Evolutionary conservation across 2,797 vertebrate genomes (phyloP).

Genomic region (Hippocampus kuda): DNA sequence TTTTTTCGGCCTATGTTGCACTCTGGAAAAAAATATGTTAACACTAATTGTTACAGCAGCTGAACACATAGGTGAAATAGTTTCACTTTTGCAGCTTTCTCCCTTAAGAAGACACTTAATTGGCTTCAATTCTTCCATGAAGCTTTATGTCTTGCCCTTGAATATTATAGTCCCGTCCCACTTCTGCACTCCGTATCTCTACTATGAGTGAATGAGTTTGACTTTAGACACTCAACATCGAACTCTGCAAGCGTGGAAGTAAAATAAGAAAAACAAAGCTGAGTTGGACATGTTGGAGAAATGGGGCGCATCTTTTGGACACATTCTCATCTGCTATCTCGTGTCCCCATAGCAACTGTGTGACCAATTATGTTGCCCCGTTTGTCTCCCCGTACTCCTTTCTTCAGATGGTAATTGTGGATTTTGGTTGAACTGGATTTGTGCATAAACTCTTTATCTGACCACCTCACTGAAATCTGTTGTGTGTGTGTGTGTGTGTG

Average conservation of each 20-base stretch:
- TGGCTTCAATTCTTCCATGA: constrained; percentile 23
- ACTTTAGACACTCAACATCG: background rate
- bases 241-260: background rate
- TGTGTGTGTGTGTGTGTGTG: too few relatives aligned
- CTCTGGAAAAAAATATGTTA: constrained; percentile 14
- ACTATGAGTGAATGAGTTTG: background rate
- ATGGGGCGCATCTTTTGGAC: constrained; percentile 30
- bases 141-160: constrained; percentile 17
- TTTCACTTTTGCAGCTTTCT: constrained; percentile 10
- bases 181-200: constrained; percentile 7
- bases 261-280: background rate
- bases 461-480: background rate
- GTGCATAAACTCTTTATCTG: background rate
- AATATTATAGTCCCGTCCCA: constrained; percentile 16
- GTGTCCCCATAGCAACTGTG: constrained; percentile 63
- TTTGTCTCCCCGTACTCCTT: background rate
- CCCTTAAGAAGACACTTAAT: constrained; percentile 8
- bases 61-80: background rate
- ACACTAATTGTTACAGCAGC: constrained; percentile 4
- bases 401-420: background rate
- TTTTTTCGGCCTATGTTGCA: constrained; percentile 14
- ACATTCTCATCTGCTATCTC: constrained; percentile 37
- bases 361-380: constrained; percentile 27
- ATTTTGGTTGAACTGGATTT: background rate
- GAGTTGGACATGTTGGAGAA: constrained; percentile 4